Percentiles rank a stretch among this genome's conserved stretches.
Evolutionary conservation across 1,140 invertebrate species (phyloP).

Genomic region (Neodiprion virginianus): DNA sequence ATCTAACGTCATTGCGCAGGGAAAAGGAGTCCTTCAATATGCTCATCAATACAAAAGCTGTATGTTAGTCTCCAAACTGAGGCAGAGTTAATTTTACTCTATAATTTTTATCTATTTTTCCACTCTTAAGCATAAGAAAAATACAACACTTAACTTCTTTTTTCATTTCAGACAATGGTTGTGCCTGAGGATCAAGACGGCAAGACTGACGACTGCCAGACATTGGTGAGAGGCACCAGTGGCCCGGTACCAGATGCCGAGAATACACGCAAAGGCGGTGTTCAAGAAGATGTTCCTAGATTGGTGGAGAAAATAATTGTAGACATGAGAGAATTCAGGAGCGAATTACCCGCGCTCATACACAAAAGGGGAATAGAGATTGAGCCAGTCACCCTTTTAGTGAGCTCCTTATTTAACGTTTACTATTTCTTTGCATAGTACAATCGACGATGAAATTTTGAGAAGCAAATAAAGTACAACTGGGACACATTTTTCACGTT

Average conservation of each 20-base stretch:
- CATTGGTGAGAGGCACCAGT: slow-evolving; percentile 63
- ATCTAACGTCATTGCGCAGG: slow-evolving; percentile 85
- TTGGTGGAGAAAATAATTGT: slow-evolving; percentile 80
- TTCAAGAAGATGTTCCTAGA: slow-evolving; percentile 39
- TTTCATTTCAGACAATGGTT: slow-evolving; percentile 80
- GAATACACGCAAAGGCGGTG: slow-evolving; percentile 73
- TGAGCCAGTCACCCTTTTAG: slow-evolving; percentile 88
- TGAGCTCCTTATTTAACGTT: slow-evolving; percentile 49
- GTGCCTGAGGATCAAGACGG: slow-evolving; percentile 91
- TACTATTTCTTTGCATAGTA: slow-evolving; percentile 8
- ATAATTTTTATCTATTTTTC: too few relatives aligned
- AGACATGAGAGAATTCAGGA: slow-evolving; percentile 98
- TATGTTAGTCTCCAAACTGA: slow-evolving; percentile 59
- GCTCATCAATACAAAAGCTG: slow-evolving; percentile 90
- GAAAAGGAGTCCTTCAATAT: slow-evolving; percentile 96
- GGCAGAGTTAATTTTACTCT: too few relatives aligned
- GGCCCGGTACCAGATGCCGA: slow-evolving; percentile 47
- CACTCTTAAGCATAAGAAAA: too few relatives aligned
- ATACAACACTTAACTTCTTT: slow-evolving; percentile 12
- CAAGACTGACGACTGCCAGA: slow-evolving; percentile 75
- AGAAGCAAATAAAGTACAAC: slow-evolving; percentile 8
- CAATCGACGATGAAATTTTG: slow-evolving; percentile 15
- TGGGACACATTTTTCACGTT: slow-evolving; percentile 24
- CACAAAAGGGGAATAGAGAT: slow-evolving; percentile 94
- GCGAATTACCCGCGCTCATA: slow-evolving; percentile 92